A percentile compares a stretch with the other conserved stretches of the same genome.
phyloP scores from a whole-genome alignment of 2,888 invertebrate species.

The Coelogynopora nodosa region DNA sequence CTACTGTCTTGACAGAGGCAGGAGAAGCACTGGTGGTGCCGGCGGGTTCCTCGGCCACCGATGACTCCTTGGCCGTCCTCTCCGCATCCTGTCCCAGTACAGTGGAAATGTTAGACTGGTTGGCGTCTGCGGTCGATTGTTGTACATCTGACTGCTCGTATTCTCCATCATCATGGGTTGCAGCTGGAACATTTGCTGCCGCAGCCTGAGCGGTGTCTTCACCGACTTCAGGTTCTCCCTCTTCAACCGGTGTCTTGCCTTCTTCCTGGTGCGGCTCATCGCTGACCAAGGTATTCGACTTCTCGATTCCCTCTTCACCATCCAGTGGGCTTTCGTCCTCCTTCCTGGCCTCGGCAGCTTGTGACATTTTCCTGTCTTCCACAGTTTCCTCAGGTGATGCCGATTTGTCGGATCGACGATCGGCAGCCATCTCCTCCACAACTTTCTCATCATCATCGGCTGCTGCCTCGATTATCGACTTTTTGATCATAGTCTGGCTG shows the following conservation, averaged over 20 bases:
- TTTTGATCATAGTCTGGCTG: constrained; percentile 50
- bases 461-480: constrained; percentile 38
- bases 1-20: too few relatives aligned
- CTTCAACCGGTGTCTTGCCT: constrained; percentile 41
- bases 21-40: too few relatives aligned
- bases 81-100: background rate
- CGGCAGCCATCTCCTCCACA: constrained; percentile 36
- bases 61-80: background rate
- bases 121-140: background rate
- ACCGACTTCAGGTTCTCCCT: too few relatives aligned
- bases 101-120: background rate
- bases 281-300: constrained; percentile 40
- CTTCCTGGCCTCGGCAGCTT: constrained; percentile 45
- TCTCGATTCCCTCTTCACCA: constrained; percentile 34
- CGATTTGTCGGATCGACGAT: too few relatives aligned
- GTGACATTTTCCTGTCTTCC: constrained; percentile 43
- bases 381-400: constrained; percentile 31
- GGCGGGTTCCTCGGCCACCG: background rate
- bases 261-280: too few relatives aligned
- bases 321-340: constrained; percentile 35
- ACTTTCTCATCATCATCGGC: background rate
- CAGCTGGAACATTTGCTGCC: background rate
- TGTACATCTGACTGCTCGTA: background rate
- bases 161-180: constrained; percentile 36
- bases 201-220: constrained; percentile 24